These are phyloP conservation scores for Monopterus albus DNA, from an alignment of 2,113 vertebrate species.

Conservation along the genomic window DNA sequence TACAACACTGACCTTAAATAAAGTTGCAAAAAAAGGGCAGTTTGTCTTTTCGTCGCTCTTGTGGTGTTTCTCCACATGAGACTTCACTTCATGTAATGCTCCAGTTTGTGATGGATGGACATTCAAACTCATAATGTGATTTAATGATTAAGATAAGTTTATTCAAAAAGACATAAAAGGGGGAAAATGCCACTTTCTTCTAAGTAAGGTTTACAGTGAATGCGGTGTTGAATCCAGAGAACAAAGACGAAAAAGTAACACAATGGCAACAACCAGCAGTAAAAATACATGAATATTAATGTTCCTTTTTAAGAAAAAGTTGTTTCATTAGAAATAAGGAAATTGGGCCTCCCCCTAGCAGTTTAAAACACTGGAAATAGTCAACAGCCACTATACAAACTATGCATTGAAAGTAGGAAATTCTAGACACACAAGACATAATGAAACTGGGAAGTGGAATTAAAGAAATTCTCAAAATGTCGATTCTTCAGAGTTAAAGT, in stretches of 20 bases:
- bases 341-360: slow-evolving; percentile 43
- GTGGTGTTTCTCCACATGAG: slow-evolving; percentile 63
- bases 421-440: slow-evolving; percentile 62
- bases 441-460: slow-evolving; percentile 47
- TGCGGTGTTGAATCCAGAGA: slow-evolving; percentile 30
- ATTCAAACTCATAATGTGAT: slow-evolving; percentile 35
- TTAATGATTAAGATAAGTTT: slow-evolving; percentile 23
- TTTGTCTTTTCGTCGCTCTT: slow-evolving; percentile 59
- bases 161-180: slow-evolving; percentile 8
- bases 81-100: slow-evolving; percentile 65
- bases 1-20: slow-evolving; percentile 73
- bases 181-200: slow-evolving; percentile 35
- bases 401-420: slow-evolving; percentile 87
- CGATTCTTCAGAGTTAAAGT: slow-evolving; percentile 42
- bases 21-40: slow-evolving; percentile 71
- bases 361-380: slow-evolving; percentile 48
- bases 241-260: slow-evolving; percentile 13
- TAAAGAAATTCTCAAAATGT: slow-evolving; percentile 16
- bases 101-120: slow-evolving; percentile 54
- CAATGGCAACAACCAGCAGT: slow-evolving; percentile 58
- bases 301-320: slow-evolving; percentile 2
- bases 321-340: slow-evolving; percentile 45
- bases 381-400: slow-evolving; percentile 74
- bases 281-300: slow-evolving; percentile 25
- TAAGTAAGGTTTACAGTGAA: slow-evolving; percentile 39